Evolutionary conservation across 2,113 vertebrate genomes (phyloP).

Genomic region (Ageneiosus marmoratus): DNA sequence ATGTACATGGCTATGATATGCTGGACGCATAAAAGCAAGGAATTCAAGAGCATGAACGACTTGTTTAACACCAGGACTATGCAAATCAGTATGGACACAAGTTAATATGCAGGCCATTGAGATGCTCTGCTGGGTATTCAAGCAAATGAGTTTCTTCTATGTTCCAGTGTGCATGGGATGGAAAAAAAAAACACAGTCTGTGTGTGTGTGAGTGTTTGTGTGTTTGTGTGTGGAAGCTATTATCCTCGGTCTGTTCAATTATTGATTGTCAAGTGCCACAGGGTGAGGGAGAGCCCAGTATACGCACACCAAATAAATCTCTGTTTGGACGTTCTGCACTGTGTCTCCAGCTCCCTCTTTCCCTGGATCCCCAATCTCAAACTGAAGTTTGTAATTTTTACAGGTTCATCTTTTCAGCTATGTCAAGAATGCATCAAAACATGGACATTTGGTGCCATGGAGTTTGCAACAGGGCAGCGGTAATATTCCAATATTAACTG

Average conservation of each 20-base stretch:
- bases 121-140: constrained; percentile 45
- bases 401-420: constrained; percentile 29
- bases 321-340: constrained; percentile 58
- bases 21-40: neutral
- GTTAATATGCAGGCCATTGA: neutral
- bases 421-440: constrained; percentile 27
- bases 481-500: neutral
- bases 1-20: neutral
- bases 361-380: constrained; percentile 14
- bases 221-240: constrained; percentile 62
- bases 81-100: constrained; percentile 12
- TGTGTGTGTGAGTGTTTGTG: constrained; percentile 60
- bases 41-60: neutral
- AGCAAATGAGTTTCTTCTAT: constrained; percentile 62
- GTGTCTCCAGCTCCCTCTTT: constrained; percentile 52
- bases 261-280: constrained; percentile 66
- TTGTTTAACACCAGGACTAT: constrained; percentile 15
- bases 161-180: constrained; percentile 40
- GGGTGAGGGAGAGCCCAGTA: constrained; percentile 57
- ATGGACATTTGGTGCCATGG: neutral
- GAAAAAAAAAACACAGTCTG: constrained; percentile 29
- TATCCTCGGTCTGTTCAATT: constrained; percentile 70
- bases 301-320: constrained; percentile 64
- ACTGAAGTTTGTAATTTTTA: constrained; percentile 30
- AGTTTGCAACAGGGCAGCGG: neutral